Evolutionary conservation across 2,113 vertebrate genomes (phyloP).

Genomic region (Hypanus sabinus): DNA sequence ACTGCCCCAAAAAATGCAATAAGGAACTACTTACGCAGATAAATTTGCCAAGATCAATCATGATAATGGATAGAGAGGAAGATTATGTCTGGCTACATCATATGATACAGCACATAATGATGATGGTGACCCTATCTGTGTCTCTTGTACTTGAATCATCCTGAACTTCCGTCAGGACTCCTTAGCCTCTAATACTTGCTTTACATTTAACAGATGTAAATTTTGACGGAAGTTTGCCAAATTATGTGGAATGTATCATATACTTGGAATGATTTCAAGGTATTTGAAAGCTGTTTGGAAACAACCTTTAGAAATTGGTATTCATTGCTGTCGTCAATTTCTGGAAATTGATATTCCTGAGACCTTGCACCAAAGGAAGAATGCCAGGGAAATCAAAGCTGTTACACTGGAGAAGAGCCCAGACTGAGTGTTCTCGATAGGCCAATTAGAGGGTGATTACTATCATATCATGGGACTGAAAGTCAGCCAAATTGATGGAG

Average conservation of each 20-base stretch:
- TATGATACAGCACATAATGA: no score
- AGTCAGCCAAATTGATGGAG: constrained; percentile 3
- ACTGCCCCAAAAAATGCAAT: no score
- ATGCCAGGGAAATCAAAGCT: constrained; percentile 5
- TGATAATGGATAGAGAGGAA: no score
- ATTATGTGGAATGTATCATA: neutral
- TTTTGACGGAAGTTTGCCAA: neutral
- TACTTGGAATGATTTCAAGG: neutral
- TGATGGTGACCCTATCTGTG: no score
- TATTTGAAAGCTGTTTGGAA: neutral
- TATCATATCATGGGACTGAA: neutral
- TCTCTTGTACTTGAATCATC: no score
- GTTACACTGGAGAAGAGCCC: neutral
- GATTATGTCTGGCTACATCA: no score
- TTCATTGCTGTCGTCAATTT: neutral
- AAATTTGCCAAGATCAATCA: no score
- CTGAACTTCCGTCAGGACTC: no score
- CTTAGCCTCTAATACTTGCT: no score
- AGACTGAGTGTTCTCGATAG: neutral
- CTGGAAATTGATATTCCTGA: neutral
- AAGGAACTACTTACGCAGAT: no score
- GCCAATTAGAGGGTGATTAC: neutral
- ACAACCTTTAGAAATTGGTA: neutral
- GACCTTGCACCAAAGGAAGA: neutral
- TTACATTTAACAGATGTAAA: neutral